A percentile compares a stretch with the other conserved stretches of the same genome.
Conservation (phyloP, 1,140 invertebrate genomes). For the Epicauta chinensis region DNA sequence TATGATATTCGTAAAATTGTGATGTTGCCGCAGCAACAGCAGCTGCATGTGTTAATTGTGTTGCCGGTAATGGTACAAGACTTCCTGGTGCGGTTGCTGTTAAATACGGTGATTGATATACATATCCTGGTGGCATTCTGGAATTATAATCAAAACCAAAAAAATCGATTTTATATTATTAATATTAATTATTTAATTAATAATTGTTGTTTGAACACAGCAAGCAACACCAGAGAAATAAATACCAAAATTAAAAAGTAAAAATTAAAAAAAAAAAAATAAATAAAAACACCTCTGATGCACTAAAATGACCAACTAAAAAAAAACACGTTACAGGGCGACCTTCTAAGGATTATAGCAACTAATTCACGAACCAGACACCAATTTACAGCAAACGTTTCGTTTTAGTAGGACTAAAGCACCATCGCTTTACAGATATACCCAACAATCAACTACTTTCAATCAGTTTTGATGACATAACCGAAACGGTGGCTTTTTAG, state of each 20-base stretch:
- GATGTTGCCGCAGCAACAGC: constrained; percentile 64
- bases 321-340: constrained; percentile 12
- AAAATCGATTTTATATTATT: neutral
- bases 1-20: constrained; percentile 68
- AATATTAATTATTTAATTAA: neutral
- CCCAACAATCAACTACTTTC: too few relatives aligned
- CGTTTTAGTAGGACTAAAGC: constrained; percentile 9
- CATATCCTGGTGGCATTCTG: constrained; percentile 68
- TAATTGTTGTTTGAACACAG: constrained; percentile 18
- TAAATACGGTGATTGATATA: constrained; percentile 65
- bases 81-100: constrained; percentile 54
- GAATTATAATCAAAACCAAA: constrained; percentile 31
- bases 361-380: constrained; percentile 11
- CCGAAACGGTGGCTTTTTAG: too few relatives aligned
- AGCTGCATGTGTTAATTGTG: constrained; percentile 62
- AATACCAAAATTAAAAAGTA: constrained; percentile 18
- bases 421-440: too few relatives aligned
- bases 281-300: constrained; percentile 20
- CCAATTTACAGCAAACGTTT: constrained; percentile 6
- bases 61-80: constrained; percentile 55
- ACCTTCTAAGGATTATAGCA: constrained; percentile 14
- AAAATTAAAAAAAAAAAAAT: neutral
- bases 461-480: too few relatives aligned
- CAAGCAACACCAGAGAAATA: constrained; percentile 35
- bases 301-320: constrained; percentile 15